Base-by-base conservation (phyloP, 2,888 invertebrate genomes). In the Apodemia hepburni region DNA sequence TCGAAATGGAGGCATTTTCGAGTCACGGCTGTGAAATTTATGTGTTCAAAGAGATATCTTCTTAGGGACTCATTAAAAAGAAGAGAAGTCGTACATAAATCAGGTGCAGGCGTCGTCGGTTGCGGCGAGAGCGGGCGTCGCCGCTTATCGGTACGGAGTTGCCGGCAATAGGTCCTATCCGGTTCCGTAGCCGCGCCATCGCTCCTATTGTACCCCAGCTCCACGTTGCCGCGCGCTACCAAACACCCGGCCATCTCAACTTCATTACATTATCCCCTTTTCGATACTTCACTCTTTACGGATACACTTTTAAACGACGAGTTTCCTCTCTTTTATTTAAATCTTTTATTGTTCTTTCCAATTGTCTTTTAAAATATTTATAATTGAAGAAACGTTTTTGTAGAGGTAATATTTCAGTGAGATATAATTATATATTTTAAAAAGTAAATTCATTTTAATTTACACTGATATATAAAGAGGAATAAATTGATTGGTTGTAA, bases 61-160 rank as follows among this genome's bases (percentile, higher is more conserved):
- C 88, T 89, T 90, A 87, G 87, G 78, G 86, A 84, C 90, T 90
- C 91, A 90, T 91, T 91, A 91, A 91, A 91, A 87, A 90, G 88
- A 89, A 90, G 89, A 89, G 88, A 87, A 84, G 88, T 85, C 88
- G 87, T 82, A 87, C 87, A 91, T 91, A 91, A 91, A 91, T 91
- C 91, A 89, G 83, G 82, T 72, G 71, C 77, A 77, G 81, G 82
- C 78, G 79, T 75, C 75, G 80, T 75, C 75, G 80, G 66, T 59
- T 69, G 70, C 64, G 68, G 71, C 73, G 74, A 73, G 75, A 69
- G 75, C 78, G 78, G 75, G 76, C 76, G 77, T 76, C 73, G 74
- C 74, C 76, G 79, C 84, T 88, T 88, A 89, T 90, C 89, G 82
- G 80, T 77, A 73, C 73, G 73, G 76, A 78, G 80, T 68, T 70